A percentile compares a stretch with the other conserved stretches of the same genome.
phyloP scores from a whole-genome alignment of 2,113 vertebrate genomes.

The Rhinopomastus cyanomelas region DNA sequence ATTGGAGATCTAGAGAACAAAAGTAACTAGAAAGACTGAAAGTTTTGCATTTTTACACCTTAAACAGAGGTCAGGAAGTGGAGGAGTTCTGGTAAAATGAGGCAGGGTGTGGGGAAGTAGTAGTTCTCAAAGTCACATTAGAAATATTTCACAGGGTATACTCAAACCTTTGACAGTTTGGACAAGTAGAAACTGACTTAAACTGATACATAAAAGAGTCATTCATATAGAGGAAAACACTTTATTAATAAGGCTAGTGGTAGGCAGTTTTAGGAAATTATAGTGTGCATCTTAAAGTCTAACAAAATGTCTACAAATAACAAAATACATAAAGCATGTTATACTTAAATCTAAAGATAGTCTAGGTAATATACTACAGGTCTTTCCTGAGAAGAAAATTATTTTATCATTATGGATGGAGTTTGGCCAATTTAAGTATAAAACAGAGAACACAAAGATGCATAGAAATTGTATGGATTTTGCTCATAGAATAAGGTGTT shows the following conservation, averaged over 20 bases:
- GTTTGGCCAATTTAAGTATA: background rate
- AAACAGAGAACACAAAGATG: background rate
- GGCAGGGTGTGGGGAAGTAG: fast-evolving
- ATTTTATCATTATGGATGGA: background rate
- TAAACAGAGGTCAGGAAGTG: background rate
- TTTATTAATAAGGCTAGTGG: background rate
- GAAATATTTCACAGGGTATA: background rate
- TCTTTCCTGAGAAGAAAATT: background rate
- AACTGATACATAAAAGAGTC: background rate
- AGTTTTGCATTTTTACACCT: background rate
- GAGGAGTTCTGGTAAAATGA: background rate
- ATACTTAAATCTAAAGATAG: background rate
- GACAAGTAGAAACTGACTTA: background rate
- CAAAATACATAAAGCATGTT: background rate
- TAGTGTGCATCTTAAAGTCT: background rate
- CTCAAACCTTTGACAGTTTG: background rate
- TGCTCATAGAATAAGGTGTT: background rate
- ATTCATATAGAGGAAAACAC: background rate
- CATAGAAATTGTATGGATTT: background rate
- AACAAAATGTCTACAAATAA: background rate
- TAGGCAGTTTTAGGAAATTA: background rate
- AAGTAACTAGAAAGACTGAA: background rate
- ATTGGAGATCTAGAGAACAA: background rate
- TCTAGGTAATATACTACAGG: background rate
- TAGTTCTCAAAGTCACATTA: background rate